Percentiles rank a stretch among this genome's conserved stretches.
These are phyloP conservation scores for Netelia melanura DNA, from an alignment of 2,888 invertebrate species.

Conservation along the genomic window DNA sequence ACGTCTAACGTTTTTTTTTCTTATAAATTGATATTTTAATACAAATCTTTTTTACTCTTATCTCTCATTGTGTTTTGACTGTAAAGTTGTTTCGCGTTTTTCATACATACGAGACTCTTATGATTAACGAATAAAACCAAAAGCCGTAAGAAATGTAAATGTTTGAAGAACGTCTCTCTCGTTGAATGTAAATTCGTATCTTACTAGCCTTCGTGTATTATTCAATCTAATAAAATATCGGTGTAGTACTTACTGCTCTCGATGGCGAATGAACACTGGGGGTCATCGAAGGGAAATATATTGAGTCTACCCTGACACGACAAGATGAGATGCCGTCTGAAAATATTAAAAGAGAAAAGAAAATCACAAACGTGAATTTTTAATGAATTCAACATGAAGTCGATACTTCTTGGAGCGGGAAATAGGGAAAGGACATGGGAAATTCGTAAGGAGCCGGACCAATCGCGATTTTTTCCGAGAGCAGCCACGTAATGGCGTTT, in stretches of 20 bases:
- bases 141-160: background rate
- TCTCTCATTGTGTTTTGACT: too few relatives aligned
- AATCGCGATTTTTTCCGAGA: constrained; percentile 26
- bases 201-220: background rate
- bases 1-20: too few relatives aligned
- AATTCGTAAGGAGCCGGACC: background rate
- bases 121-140: background rate
- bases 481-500: background rate
- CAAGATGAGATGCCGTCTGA: constrained; percentile 94
- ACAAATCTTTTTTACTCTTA: too few relatives aligned
- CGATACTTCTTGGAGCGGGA: background rate
- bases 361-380: constrained; percentile 30
- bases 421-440: background rate
- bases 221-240: constrained; percentile 23
- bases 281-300: constrained; percentile 98
- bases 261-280: constrained; percentile 97
- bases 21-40: too few relatives aligned
- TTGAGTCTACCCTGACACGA: constrained; percentile 97
- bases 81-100: background rate
- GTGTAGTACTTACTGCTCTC: constrained; percentile 94
- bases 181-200: background rate
- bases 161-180: background rate
- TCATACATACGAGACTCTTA: background rate
- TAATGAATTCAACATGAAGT: constrained; percentile 2
- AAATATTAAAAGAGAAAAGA: constrained; percentile 75